phyloP scores from a whole-genome alignment of 2,888 invertebrate genomes.

The Myathropa florea region DNA sequence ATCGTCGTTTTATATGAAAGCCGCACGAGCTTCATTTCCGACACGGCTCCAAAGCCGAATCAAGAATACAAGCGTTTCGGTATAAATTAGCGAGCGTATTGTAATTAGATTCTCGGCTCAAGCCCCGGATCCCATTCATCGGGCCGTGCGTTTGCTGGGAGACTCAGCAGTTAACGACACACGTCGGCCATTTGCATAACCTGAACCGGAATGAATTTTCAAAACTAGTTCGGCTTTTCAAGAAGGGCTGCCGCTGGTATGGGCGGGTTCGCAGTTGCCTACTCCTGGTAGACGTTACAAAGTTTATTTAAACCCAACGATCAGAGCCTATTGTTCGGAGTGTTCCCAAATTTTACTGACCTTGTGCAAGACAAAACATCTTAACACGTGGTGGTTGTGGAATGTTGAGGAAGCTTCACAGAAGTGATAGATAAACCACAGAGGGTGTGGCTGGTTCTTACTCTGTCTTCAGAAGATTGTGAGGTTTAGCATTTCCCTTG shows the following conservation, averaged over 20 bases:
- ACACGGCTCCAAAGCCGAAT: background rate
- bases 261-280: background rate
- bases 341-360: background rate
- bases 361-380: background rate
- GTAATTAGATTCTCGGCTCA: background rate
- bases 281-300: background rate
- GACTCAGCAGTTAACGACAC: background rate
- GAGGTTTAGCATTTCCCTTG: no score
- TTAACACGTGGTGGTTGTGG: background rate
- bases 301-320: background rate
- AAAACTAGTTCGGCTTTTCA: background rate
- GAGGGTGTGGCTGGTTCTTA: background rate
- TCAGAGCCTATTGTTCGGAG: background rate
- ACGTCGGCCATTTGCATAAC: background rate
- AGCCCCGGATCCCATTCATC: background rate
- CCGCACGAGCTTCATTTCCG: background rate
- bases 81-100: background rate
- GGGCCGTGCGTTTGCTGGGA: background rate
- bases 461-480: background rate
- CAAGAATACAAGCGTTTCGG: background rate
- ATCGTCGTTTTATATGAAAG: conserved; percentile 39
- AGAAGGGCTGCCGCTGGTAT: background rate
- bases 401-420: background rate
- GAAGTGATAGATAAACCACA: background rate
- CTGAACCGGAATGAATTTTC: background rate